These are phyloP conservation scores for Seira ritae DNA, from an alignment of 2,888 invertebrate genomes.

Conservation along the genomic window DNA sequence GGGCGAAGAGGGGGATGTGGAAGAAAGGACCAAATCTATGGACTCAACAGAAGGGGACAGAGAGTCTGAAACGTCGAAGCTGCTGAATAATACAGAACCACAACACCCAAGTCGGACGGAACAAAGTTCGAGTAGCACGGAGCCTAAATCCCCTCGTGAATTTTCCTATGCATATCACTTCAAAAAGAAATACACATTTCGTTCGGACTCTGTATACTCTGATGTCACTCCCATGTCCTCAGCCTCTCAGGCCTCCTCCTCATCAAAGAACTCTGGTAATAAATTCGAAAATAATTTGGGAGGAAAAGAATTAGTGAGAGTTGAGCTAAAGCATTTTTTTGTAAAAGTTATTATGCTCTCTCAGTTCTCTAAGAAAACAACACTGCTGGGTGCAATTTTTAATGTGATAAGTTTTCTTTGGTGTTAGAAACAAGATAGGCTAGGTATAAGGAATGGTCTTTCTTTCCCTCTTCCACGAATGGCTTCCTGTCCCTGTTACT, in stretches of 20 bases:
- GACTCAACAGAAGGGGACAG: conserved; percentile 42
- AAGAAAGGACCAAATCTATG: conserved; percentile 58
- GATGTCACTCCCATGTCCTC: conserved; percentile 73
- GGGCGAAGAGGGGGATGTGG: conserved; percentile 36
- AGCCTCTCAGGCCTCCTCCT: conserved; percentile 38
- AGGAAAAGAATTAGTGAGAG: neutral
- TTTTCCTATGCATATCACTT: conserved; percentile 71
- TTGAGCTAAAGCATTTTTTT: neutral
- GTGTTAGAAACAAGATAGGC: too few relatives aligned
- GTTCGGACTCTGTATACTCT: conserved; percentile 73
- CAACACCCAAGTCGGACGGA: conserved; percentile 37
- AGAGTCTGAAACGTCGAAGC: conserved; percentile 52
- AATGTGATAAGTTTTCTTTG: neutral
- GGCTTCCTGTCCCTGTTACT: conserved; percentile 2
- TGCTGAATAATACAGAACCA: conserved; percentile 53
- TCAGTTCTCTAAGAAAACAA: neutral
- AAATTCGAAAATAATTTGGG: conserved; percentile 19
- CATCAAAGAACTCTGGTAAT: conserved; percentile 59
- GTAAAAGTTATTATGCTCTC: neutral
- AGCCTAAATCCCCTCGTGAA: conserved; percentile 57
- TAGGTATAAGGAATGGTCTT: neutral
- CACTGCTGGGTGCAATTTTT: neutral
- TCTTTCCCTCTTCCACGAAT: neutral
- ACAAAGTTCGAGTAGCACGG: conserved; percentile 34
- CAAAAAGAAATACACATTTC: conserved; percentile 72